Conservation (phyloP, 1,140 invertebrate genomes). For the Drosophila repletoides region DNA sequence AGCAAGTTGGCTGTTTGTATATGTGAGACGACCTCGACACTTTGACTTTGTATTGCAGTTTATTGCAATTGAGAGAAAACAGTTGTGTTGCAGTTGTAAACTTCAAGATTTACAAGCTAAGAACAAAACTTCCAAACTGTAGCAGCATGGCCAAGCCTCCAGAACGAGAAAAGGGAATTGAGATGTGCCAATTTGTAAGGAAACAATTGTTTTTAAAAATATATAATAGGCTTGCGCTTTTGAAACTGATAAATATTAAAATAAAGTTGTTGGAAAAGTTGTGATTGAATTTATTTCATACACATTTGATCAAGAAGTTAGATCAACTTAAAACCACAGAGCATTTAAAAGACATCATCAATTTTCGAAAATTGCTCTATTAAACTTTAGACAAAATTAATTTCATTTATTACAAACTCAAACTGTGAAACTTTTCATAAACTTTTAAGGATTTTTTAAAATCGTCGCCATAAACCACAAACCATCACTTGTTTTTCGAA, state of each 20-base stretch:
- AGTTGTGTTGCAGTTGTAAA: constrained; percentile 18
- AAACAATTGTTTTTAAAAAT: too few relatives aligned
- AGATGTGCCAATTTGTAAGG: too few relatives aligned
- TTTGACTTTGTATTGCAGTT: constrained; percentile 24
- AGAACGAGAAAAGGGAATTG: too few relatives aligned
- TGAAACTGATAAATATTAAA: too few relatives aligned
- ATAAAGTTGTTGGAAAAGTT: too few relatives aligned
- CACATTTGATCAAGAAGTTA: too few relatives aligned
- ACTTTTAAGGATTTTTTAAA: not conserved
- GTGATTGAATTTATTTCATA: too few relatives aligned
- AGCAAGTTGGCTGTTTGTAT: not conserved
- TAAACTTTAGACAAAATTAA: not conserved
- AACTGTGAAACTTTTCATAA: not conserved
- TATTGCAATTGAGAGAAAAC: constrained; percentile 8
- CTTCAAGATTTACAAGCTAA: constrained; percentile 19
- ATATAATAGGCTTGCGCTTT: too few relatives aligned
- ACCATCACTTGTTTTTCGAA: not conserved
- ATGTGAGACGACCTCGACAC: not conserved
- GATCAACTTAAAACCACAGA: too few relatives aligned
- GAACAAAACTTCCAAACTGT: constrained; percentile 9
- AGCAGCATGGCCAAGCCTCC: too few relatives aligned
- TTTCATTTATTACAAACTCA: not conserved
- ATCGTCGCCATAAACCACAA: not conserved
- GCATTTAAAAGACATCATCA: too few relatives aligned
- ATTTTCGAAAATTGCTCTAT: too few relatives aligned